These are phyloP conservation scores for Hemibagrus wyckioides DNA, from an alignment of 2,113 vertebrate genomes.

Conservation along the genomic window DNA sequence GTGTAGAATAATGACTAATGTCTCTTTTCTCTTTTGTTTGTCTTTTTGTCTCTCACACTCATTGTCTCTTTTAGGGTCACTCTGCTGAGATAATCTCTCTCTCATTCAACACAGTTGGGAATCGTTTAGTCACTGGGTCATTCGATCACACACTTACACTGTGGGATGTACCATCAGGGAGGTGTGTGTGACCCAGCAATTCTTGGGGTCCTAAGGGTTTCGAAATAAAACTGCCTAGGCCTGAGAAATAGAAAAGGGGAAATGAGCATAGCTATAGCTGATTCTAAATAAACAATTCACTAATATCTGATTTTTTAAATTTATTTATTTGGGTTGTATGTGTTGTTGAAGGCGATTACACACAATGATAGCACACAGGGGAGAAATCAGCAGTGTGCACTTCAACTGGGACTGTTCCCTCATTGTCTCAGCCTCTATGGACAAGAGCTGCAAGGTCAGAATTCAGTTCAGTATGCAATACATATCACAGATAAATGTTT, in stretches of 20 bases:
- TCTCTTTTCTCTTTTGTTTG: background rate
- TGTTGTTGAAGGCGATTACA: slow-evolving; percentile 74
- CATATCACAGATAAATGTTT: background rate
- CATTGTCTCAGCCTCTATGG: slow-evolving; percentile 87
- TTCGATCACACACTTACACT: slow-evolving; percentile 87
- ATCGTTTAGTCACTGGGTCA: slow-evolving; percentile 88
- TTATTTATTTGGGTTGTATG: slow-evolving; percentile 1
- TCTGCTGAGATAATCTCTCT: slow-evolving; percentile 87
- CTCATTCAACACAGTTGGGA: slow-evolving; percentile 86
- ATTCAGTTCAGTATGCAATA: background rate
- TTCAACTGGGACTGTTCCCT: slow-evolving; percentile 94
- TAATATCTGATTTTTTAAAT: background rate
- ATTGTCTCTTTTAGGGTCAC: slow-evolving; percentile 80
- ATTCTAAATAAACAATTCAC: background rate
- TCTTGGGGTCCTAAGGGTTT: background rate
- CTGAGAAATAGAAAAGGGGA: background rate
- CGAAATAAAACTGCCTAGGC: background rate
- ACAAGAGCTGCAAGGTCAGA: slow-evolving; percentile 90
- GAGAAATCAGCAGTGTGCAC: slow-evolving; percentile 86
- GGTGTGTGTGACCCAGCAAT: slow-evolving; percentile 68
- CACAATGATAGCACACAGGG: slow-evolving; percentile 82
- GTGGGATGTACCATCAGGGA: slow-evolving; percentile 89
- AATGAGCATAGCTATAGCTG: background rate
- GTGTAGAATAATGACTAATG: background rate
- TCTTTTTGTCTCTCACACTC: background rate